Conservation (phyloP, 2,888 invertebrate genomes). For the Tenthredo amoena region DNA sequence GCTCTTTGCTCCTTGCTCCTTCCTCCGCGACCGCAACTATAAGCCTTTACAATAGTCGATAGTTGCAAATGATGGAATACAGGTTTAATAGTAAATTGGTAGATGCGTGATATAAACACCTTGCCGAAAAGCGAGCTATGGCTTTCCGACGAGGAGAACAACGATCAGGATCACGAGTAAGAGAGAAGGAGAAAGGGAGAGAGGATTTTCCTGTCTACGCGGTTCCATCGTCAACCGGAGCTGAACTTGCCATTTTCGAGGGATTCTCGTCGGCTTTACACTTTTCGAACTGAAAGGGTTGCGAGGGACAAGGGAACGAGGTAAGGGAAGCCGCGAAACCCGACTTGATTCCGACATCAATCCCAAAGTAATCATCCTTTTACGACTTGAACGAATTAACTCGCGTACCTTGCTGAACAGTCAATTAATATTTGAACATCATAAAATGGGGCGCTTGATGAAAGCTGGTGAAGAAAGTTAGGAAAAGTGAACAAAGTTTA, state of each 20-base stretch:
- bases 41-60: background rate
- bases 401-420: constrained; percentile 36
- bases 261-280: constrained; percentile 78
- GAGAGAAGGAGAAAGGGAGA: constrained; percentile 53
- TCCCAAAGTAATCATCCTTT: constrained; percentile 50
- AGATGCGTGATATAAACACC: constrained; percentile 18
- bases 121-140: constrained; percentile 14
- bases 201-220: constrained; percentile 63
- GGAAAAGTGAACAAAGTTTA: constrained; percentile 29
- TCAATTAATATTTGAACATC: constrained; percentile 47
- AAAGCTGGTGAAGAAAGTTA: background rate
- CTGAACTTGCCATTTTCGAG: constrained; percentile 76
- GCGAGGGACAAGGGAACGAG: constrained; percentile 22
- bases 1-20: background rate
- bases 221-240: constrained; percentile 60
- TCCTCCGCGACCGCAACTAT: background rate
- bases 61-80: constrained; percentile 48
- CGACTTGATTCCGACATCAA: constrained; percentile 49
- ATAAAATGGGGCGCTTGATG: constrained; percentile 8
- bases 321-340: constrained; percentile 42
- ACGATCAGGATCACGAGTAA: constrained; percentile 42
- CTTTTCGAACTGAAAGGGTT: constrained; percentile 57
- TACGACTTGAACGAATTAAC: constrained; percentile 51
- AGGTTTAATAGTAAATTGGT: background rate
- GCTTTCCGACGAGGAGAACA: constrained; percentile 51